Evolutionary conservation across 2,888 invertebrate genomes (phyloP), one percentile per base, ranked within the genome.

Genomic region (Choreutis nemorana): DNA sequence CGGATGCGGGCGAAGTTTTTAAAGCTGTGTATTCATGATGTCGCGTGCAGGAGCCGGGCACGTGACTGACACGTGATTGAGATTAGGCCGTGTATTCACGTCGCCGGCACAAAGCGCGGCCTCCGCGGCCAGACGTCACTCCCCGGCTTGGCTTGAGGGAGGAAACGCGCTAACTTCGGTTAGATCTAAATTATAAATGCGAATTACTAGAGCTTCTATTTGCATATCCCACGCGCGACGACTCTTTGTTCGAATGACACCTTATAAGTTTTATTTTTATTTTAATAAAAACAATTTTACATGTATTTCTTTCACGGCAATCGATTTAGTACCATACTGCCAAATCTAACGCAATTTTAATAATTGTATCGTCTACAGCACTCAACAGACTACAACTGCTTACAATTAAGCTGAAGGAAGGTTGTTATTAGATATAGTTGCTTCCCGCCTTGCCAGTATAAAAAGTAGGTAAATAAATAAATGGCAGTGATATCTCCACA

Each of bases 171-270:
- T 62, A 71, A 73, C 72, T 67, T 70, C 52, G 75, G 72, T 72
- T 51, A 60, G 63, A 67, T 75, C 73, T 65, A 52, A 77, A 73
- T 77, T 77, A 73, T 72, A 70, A 72, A 77, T 67, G 55, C 61
- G 65, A 56, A 61, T 61, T 55, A 41, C 56, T 60, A 52, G 51
- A 52, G 49, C 50, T 57, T 55, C 57, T 77, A 77, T 77, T 77
- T 77, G 71, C 73, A 75, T 73, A 72, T 78, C 78, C 72, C 77
- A 77, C 75, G 75, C 41, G 46, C 26, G 15, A 24, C 10, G 11
- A 21, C 27, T 32, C 13, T 8, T 15, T 26, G n/a, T 24, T 9
- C 5, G 23, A 23, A 10, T 23, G 23, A 23, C 8, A 23, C 7
- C 27, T n/a, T 27, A 3, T 9, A 6, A 23, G 5, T n/a, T 9